Evolutionary conservation across 2,888 invertebrate genomes (phyloP).

Genomic region (Lycaena phlaeas): DNA sequence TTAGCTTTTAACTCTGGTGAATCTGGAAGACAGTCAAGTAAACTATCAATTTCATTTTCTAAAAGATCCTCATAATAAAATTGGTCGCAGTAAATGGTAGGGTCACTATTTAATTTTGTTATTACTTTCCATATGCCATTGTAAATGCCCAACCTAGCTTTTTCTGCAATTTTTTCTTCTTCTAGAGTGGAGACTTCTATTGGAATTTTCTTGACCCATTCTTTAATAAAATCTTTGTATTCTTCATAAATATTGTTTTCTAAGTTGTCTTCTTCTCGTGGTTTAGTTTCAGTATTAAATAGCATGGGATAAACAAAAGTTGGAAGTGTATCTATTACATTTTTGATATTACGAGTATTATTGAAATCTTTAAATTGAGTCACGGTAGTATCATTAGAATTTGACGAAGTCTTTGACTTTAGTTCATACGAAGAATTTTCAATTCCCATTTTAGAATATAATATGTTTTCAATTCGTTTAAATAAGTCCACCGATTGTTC

Average conservation of each 20-base stretch:
- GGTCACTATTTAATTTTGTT: conserved; percentile 37
- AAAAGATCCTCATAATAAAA: conserved; percentile 42
- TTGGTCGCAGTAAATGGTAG: conserved; percentile 28
- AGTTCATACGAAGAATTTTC: too few relatives aligned
- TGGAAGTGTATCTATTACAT: too few relatives aligned
- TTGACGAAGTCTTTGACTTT: too few relatives aligned
- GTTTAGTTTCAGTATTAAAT: too few relatives aligned
- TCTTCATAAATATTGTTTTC: conserved; percentile 28
- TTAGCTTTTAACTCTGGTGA: conserved; percentile 28
- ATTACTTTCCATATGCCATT: conserved; percentile 41
- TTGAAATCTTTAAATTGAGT: too few relatives aligned
- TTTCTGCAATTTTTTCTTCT: conserved; percentile 27
- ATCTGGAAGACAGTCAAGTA: conserved; percentile 37
- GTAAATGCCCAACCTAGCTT: conserved; percentile 32
- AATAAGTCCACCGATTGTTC: conserved; percentile 35
- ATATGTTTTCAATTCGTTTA: conserved; percentile 33
- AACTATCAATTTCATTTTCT: conserved; percentile 43
- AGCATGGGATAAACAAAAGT: too few relatives aligned
- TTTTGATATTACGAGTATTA: too few relatives aligned
- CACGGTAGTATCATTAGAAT: too few relatives aligned
- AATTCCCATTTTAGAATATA: too few relatives aligned
- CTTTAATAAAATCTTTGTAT: conserved; percentile 31
- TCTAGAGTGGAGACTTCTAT: conserved; percentile 23
- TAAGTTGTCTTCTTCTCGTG: neutral
- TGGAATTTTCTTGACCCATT: conserved; percentile 40